Conservation (phyloP, 2,797 vertebrate species). For the Acanthurus lineatus region DNA sequence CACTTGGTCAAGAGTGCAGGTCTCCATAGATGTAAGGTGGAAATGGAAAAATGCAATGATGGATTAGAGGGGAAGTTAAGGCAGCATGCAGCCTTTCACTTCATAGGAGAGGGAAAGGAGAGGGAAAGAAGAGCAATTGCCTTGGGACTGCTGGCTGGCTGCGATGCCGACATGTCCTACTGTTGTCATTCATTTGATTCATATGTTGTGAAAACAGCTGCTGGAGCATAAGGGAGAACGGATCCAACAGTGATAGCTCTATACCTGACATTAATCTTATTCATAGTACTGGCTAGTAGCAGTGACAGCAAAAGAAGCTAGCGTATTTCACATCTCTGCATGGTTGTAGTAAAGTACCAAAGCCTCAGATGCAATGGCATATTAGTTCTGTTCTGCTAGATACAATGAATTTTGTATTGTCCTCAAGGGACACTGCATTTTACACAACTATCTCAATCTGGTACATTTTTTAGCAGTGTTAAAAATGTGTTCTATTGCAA, state of each 20-base stretch:
- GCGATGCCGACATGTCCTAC: slow-evolving; percentile 52
- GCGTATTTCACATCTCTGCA: slow-evolving; percentile 5
- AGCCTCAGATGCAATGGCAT: neutral
- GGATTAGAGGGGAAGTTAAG: slow-evolving; percentile 70
- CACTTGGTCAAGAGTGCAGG: slow-evolving; percentile 60
- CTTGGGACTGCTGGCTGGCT: slow-evolving; percentile 40
- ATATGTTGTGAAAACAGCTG: slow-evolving; percentile 52
- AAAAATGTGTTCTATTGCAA: neutral
- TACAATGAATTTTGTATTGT: neutral
- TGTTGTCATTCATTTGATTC: slow-evolving; percentile 69
- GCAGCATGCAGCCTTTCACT: slow-evolving; percentile 61
- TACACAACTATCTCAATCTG: neutral
- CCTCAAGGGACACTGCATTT: neutral
- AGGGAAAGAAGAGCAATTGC: slow-evolving; percentile 52
- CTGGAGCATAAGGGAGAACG: slow-evolving; percentile 22
- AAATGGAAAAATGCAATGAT: slow-evolving; percentile 78
- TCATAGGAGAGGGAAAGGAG: slow-evolving; percentile 14
- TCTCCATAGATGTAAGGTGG: slow-evolving; percentile 59
- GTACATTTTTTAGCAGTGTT: neutral
- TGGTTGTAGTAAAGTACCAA: slow-evolving; percentile 2
- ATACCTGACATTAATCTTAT: slow-evolving; percentile 57
- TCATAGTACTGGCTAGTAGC: neutral
- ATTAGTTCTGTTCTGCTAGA: neutral
- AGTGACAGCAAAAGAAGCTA: slow-evolving; percentile 34
- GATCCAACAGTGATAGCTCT: slow-evolving; percentile 45